Conservation (phyloP, 2,888 invertebrate genomes). For the Phortica magna region DNA sequence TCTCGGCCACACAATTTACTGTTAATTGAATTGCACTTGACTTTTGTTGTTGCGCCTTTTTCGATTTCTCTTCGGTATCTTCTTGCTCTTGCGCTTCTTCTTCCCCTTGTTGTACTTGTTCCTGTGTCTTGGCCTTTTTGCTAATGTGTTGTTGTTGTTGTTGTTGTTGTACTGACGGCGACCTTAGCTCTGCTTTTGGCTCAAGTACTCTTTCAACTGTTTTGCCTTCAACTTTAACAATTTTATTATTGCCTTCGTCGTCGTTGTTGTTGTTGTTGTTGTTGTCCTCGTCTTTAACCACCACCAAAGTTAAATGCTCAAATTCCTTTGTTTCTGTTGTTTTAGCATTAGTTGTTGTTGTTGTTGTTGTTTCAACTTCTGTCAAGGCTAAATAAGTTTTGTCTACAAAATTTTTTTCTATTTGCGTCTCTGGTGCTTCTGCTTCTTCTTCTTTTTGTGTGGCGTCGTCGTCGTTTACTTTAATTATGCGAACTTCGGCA, state of each 20-base stretch:
- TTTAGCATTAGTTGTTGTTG: too few relatives aligned
- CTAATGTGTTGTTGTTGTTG: conserved; percentile 4
- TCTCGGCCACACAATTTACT: conserved; percentile 51
- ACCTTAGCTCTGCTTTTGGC: conserved; percentile 29
- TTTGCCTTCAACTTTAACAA: conserved; percentile 37
- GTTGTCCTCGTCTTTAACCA: conserved; percentile 39
- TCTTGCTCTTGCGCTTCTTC: conserved; percentile 19
- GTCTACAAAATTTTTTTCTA: conserved; percentile 53
- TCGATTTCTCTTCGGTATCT: background rate
- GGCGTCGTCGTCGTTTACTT: background rate
- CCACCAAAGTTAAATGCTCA: conserved; percentile 14
- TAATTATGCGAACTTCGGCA: conserved; percentile 26
- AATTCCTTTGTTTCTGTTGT: conserved; percentile 45
- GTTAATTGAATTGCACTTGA: conserved; percentile 66
- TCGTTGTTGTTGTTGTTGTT: conserved; percentile 44
- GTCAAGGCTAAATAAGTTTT: conserved; percentile 50
- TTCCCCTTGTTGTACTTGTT: conserved; percentile 24
- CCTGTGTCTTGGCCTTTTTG: conserved; percentile 20
- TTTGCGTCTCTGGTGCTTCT: too few relatives aligned
- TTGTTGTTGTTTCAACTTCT: conserved; percentile 49
- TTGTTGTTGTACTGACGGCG: conserved; percentile 13
- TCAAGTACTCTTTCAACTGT: conserved; percentile 34
- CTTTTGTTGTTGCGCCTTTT: conserved; percentile 30
- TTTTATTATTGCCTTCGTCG: conserved; percentile 43
- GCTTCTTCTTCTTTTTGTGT: conserved; percentile 9